Conservation (phyloP, 2,113 vertebrate genomes). For the Salminus brasiliensis region DNA sequence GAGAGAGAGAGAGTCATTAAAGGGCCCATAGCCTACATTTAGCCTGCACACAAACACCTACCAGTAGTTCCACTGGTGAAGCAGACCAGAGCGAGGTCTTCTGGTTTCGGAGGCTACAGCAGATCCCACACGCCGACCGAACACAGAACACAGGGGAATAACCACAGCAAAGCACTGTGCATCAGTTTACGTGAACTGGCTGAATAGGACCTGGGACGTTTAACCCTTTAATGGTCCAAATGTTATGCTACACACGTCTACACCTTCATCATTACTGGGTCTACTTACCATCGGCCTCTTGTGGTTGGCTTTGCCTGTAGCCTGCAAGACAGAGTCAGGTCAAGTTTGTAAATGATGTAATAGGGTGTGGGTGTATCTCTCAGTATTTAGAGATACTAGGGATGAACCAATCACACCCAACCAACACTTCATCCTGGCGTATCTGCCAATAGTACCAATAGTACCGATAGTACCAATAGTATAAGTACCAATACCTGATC, state of each 20-base stretch:
- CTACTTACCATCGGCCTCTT: constrained; percentile 80
- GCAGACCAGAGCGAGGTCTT: constrained; percentile 79
- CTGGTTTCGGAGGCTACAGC: constrained; percentile 73
- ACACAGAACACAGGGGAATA: neutral
- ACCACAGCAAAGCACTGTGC: neutral
- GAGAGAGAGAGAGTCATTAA: neutral
- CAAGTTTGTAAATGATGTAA: neutral
- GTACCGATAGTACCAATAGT: no score
- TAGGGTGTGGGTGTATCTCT: no score
- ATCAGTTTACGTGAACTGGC: neutral
- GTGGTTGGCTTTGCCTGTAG: constrained; percentile 80
- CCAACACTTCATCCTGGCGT: no score
- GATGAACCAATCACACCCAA: no score
- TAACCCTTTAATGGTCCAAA: no score
- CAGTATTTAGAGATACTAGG: no score
- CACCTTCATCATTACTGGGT: neutral
- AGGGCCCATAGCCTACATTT: neutral
- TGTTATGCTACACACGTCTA: no score
- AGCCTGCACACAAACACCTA: constrained; percentile 37
- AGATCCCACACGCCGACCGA: constrained; percentile 25
- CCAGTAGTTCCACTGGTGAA: constrained; percentile 84
- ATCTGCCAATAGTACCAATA: no score
- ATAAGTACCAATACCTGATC: no score
- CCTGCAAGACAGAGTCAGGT: constrained; percentile 71
- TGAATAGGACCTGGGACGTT: neutral